Percentiles rank a stretch among this genome's conserved stretches.
These are phyloP conservation scores for Caenorhabditis japonica DNA, from an alignment of 2,888 invertebrate species.

Conservation along the genomic window DNA sequence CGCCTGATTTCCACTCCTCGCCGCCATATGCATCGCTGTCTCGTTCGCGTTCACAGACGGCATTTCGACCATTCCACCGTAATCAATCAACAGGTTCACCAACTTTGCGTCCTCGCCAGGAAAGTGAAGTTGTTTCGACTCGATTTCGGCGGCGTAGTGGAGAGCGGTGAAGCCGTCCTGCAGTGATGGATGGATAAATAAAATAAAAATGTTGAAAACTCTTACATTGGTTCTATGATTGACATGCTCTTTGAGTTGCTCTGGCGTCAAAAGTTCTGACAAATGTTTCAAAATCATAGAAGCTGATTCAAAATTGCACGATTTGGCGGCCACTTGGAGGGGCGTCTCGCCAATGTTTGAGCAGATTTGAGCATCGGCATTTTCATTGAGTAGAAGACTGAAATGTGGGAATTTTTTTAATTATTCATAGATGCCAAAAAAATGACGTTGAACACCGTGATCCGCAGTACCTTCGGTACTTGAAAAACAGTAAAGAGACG, in stretches of 20 bases:
- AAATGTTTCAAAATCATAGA: slow-evolving; percentile 87
- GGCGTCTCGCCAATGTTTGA: slow-evolving; percentile 93
- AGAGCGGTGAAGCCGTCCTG: slow-evolving; percentile 91
- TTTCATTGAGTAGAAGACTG: slow-evolving; percentile 89
- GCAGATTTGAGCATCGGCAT: slow-evolving; percentile 87
- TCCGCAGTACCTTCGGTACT: no score
- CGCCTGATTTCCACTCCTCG: slow-evolving; percentile 90
- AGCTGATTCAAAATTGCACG: slow-evolving; percentile 85
- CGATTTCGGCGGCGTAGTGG: slow-evolving; percentile 92
- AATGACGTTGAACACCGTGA: no score
- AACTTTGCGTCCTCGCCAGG: slow-evolving; percentile 86
- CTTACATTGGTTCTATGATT: slow-evolving; percentile 71
- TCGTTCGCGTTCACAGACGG: slow-evolving; percentile 84
- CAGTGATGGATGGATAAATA: slow-evolving; percentile 8
- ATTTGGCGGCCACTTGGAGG: slow-evolving; percentile 90
- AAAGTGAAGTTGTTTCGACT: slow-evolving; percentile 86
- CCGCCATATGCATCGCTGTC: slow-evolving; percentile 95
- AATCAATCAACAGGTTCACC: slow-evolving; percentile 89
- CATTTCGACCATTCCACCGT: slow-evolving; percentile 82
- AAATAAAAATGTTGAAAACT: background rate
- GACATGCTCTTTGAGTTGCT: slow-evolving; percentile 69
- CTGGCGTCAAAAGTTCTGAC: slow-evolving; percentile 76
- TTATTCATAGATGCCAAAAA: no score
- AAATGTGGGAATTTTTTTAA: no score
- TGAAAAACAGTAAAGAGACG: no score